Evolutionary conservation across 1,140 invertebrate genomes (phyloP).

Genomic region (Papilio glaucus): DNA sequence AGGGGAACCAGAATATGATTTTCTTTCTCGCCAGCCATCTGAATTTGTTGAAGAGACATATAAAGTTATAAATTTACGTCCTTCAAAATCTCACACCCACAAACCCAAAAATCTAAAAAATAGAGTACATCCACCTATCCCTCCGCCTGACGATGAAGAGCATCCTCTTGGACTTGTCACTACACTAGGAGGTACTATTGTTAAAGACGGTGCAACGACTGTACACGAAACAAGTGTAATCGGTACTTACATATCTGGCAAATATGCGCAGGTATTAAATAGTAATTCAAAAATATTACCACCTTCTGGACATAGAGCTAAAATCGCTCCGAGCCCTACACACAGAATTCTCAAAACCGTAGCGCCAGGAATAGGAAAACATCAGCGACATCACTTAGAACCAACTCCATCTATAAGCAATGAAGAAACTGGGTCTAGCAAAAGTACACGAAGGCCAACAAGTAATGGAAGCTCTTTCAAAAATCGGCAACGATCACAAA

Average conservation of each 20-base stretch:
- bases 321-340: constrained; percentile 86
- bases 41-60: constrained; percentile 92
- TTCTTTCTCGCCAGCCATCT: constrained; percentile 91
- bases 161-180: constrained; percentile 91
- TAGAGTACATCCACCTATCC: constrained; percentile 69
- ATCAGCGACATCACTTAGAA: constrained; percentile 84
- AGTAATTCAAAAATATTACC: constrained; percentile 87
- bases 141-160: constrained; percentile 81
- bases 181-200: constrained; percentile 91
- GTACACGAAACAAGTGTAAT: constrained; percentile 94
- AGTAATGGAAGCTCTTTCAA: constrained; percentile 76
- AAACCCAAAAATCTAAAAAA: constrained; percentile 78
- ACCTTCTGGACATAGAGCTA: constrained; percentile 74
- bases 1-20: constrained; percentile 91
- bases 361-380: constrained; percentile 85
- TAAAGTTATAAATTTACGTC: constrained; percentile 83
- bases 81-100: constrained; percentile 76
- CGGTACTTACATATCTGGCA: constrained; percentile 93
- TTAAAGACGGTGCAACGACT: constrained; percentile 92
- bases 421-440: constrained; percentile 82
- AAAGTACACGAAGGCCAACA: constrained; percentile 83
- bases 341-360: constrained; percentile 89
- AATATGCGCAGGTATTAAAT: constrained; percentile 92
- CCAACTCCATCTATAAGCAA: constrained; percentile 86
- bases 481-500: constrained; percentile 77